These are phyloP conservation scores for Coremacera marginata DNA, from an alignment of 2,888 invertebrate species.

Conservation along the genomic window DNA sequence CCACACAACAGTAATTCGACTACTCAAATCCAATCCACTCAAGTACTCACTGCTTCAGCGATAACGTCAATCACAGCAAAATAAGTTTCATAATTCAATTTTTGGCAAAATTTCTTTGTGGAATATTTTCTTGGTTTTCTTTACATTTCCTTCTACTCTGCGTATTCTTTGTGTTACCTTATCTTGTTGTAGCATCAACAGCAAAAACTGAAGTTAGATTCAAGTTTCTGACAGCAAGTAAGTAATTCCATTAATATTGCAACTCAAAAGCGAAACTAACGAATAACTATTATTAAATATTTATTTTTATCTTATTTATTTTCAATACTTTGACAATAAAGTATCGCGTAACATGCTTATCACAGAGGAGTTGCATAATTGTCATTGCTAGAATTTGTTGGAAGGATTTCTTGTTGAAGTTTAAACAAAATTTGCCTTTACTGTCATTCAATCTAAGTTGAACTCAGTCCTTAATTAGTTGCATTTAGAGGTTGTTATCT, in stretches of 20 bases:
- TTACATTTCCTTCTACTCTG: neutral
- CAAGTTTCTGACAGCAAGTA: constrained; percentile 1
- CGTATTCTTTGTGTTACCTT: neutral
- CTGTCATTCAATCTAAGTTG: too few species aligned
- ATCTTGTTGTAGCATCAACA: neutral
- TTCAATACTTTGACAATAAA: neutral
- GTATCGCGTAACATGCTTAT: too few species aligned
- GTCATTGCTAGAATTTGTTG: too few species aligned
- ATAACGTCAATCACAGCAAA: constrained; percentile 29
- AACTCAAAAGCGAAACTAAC: constrained; percentile 4
- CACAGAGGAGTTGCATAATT: too few species aligned
- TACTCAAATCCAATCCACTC: too few species aligned
- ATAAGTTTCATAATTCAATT: constrained; percentile 29
- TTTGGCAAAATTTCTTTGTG: constrained; percentile 15
- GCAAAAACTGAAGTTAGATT: neutral
- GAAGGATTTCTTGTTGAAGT: too few species aligned
- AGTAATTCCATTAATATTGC: constrained; percentile 21
- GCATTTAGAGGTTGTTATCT: too few species aligned
- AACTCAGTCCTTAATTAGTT: too few species aligned
- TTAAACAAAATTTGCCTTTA: too few species aligned
- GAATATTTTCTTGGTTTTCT: neutral
- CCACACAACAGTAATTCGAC: neutral
- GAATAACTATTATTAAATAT: constrained; percentile 3
- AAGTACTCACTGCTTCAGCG: neutral
- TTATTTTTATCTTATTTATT: neutral